phyloP scores from a whole-genome alignment of 1,140 invertebrate species.

The Achroia grisella region DNA sequence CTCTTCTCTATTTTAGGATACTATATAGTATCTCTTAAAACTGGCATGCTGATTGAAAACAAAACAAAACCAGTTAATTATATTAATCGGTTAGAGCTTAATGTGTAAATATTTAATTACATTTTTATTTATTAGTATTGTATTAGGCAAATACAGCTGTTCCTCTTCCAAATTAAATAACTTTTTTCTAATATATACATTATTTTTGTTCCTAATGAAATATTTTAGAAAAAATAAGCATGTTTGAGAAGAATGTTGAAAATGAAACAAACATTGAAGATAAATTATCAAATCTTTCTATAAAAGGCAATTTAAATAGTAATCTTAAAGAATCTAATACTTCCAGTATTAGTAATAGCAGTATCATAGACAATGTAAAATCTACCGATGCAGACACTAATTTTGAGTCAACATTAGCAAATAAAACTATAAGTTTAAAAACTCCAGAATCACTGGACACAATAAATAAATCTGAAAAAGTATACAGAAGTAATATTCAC shows the following conservation, averaged over 20 bases:
- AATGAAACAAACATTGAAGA: conserved; percentile 44
- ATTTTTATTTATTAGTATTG: too few relatives aligned
- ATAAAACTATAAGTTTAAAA: conserved; percentile 1
- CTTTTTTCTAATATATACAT: too few relatives aligned
- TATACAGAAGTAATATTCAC: conserved; percentile 56
- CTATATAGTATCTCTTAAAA: conserved; percentile 5
- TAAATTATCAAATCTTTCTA: conserved; percentile 47
- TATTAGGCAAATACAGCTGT: too few relatives aligned
- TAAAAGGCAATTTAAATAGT: conserved; percentile 45
- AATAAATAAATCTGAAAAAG: conserved; percentile 38
- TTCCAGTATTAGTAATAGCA: conserved; percentile 14
- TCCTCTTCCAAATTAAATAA: too few relatives aligned
- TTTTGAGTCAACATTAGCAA: conserved; percentile 4
- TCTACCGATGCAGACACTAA: conserved; percentile 13
- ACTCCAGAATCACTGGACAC: conserved; percentile 14
- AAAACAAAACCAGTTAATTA: too few relatives aligned
- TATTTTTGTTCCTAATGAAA: neutral
- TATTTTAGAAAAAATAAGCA: conserved; percentile 66
- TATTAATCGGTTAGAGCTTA: too few relatives aligned
- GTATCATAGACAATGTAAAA: neutral
- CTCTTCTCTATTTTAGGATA: neutral
- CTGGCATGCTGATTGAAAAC: too few relatives aligned
- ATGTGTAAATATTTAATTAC: too few relatives aligned
- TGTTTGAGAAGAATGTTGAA: conserved; percentile 63
- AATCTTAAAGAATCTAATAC: conserved; percentile 19